phyloP scores from a whole-genome alignment of 1,140 invertebrate species.

The Ladona fulva region DNA sequence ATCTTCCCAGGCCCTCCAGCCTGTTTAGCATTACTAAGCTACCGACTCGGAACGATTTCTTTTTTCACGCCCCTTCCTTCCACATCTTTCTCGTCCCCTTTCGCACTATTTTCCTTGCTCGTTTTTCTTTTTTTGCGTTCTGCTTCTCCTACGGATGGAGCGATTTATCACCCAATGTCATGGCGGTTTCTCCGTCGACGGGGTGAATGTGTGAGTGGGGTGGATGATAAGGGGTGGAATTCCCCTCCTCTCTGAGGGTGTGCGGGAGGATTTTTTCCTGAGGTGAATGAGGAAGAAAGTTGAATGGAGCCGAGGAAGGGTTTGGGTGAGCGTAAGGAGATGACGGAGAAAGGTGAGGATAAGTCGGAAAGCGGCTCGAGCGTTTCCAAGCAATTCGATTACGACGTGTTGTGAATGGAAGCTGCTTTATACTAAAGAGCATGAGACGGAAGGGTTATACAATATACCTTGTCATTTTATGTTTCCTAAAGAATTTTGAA shows the following conservation, averaged over 20 bases:
- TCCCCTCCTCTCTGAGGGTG: no score
- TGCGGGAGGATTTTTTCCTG: no score
- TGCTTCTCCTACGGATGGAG: not conserved
- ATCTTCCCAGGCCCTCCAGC: not conserved
- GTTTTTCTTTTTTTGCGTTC: not conserved
- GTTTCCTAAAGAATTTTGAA: no score
- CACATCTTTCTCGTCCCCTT: not conserved
- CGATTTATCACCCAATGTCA: slow-evolving; percentile 5
- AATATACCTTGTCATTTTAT: no score
- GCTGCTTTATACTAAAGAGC: no score
- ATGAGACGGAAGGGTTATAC: no score
- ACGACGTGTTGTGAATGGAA: no score
- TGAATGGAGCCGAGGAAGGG: not conserved
- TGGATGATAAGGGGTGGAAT: no score
- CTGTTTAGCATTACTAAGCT: not conserved
- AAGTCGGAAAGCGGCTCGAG: not conserved
- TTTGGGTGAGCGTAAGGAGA: not conserved
- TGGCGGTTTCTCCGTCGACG: not conserved
- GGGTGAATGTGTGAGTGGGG: not conserved
- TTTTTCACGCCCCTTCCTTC: not conserved
- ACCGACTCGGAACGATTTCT: not conserved
- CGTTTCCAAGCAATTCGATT: not conserved
- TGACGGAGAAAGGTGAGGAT: not conserved
- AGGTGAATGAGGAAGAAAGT: not conserved
- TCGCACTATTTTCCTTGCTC: not conserved